Evolutionary conservation across 2,888 invertebrate genomes (phyloP).

Genomic region (Agonum fuliginosum): DNA sequence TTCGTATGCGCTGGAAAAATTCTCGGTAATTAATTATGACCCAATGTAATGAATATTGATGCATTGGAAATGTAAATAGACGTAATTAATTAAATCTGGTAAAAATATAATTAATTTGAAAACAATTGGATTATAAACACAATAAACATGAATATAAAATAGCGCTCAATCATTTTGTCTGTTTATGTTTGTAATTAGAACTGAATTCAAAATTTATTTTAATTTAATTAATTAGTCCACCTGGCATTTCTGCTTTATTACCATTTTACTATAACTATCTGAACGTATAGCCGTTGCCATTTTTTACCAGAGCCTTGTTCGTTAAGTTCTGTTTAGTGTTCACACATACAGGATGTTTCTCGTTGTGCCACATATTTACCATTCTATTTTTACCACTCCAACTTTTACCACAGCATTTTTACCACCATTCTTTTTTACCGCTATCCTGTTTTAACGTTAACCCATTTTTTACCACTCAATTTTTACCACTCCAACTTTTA

Average conservation of each 20-base stretch:
- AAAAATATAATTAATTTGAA: constrained; percentile 40
- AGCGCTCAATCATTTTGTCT: constrained; percentile 26
- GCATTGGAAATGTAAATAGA: constrained; percentile 37
- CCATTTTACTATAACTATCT: background rate
- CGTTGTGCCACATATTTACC: too few species aligned
- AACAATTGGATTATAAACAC: constrained; percentile 40
- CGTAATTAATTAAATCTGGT: constrained; percentile 38
- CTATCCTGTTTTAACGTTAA: too few species aligned
- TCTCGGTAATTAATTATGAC: constrained; percentile 3
- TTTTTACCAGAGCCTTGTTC: too few species aligned
- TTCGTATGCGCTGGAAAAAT: background rate
- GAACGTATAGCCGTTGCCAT: too few species aligned
- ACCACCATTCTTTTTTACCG: too few species aligned
- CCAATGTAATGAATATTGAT: constrained; percentile 26
- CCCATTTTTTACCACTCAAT: too few species aligned
- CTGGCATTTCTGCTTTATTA: background rate
- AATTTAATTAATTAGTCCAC: constrained; percentile 19
- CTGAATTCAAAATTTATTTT: constrained; percentile 26
- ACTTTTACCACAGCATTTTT: too few species aligned
- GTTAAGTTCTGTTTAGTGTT: too few species aligned
- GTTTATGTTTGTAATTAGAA: constrained; percentile 24
- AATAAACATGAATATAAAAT: constrained; percentile 38
- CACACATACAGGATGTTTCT: too few species aligned
- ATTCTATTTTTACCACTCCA: too few species aligned
- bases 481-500: too few species aligned